phyloP scores from a whole-genome alignment of 2,113 vertebrate species.

The Hipposideros armiger region DNA sequence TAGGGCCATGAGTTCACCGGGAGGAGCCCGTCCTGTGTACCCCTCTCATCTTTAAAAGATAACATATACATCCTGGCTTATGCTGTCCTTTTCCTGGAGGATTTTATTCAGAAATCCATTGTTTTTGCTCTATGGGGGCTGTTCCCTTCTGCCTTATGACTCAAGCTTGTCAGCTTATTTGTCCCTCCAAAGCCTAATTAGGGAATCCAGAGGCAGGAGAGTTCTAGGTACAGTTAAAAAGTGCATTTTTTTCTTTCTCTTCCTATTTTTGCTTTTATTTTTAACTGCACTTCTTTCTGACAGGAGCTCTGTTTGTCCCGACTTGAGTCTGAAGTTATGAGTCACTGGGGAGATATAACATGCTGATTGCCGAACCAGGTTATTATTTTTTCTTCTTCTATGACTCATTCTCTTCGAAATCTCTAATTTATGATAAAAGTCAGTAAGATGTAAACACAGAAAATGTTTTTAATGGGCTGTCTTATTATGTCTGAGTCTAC shows the following conservation, averaged over 20 bases:
- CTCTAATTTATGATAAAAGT: slow-evolving; percentile 78
- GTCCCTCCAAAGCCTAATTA: background rate
- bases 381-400: slow-evolving; percentile 70
- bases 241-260: background rate
- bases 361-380: slow-evolving; percentile 75
- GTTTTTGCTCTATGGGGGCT: background rate
- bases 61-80: background rate
- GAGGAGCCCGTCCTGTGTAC: background rate
- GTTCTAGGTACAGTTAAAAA: background rate
- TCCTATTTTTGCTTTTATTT: slow-evolving; percentile 69
- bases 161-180: background rate
- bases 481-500: slow-evolving; percentile 15
- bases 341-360: slow-evolving; percentile 75
- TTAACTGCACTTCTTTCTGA: slow-evolving; percentile 68
- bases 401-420: slow-evolving; percentile 80
- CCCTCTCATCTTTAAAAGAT: no score
- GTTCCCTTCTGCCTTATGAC: background rate
- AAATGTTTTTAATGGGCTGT: slow-evolving; percentile 63
- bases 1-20: rapidly evolving
- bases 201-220: background rate
- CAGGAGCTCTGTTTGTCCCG: slow-evolving; percentile 79
- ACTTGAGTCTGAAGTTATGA: slow-evolving; percentile 74
- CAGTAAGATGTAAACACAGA: slow-evolving; percentile 62
- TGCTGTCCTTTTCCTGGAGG: background rate
- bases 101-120: background rate